These are phyloP conservation scores for Capreolus pygargus DNA, from an alignment of 2,113 vertebrate species.

Conservation along the genomic window DNA sequence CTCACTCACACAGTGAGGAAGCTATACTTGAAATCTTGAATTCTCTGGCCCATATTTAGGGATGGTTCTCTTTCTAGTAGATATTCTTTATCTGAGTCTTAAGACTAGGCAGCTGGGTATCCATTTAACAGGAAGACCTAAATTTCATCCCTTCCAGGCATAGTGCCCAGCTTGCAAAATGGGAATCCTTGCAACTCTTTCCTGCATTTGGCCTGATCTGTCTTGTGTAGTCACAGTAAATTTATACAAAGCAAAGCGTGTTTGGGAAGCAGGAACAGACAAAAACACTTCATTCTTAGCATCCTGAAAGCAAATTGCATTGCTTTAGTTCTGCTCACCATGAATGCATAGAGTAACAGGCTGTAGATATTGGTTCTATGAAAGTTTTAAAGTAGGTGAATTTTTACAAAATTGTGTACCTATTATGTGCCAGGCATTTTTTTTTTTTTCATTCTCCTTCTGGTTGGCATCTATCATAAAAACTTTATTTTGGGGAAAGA, in stretches of 20 bases:
- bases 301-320: neutral
- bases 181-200: neutral
- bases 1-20: neutral
- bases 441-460: neutral
- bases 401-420: neutral
- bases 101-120: neutral
- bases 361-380: neutral
- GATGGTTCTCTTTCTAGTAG: conserved; percentile 29
- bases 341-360: neutral
- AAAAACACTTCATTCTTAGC: neutral
- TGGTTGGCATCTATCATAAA: neutral
- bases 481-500: neutral
- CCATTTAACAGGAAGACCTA: neutral
- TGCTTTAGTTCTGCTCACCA: neutral
- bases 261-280: neutral
- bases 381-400: neutral
- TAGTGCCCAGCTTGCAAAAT: neutral
- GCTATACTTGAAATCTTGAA: conserved; percentile 35
- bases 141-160: neutral
- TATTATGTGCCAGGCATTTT: neutral
- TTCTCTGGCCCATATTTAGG: conserved; percentile 4
- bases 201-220: neutral
- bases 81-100: neutral
- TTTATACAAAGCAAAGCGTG: conserved; percentile 5
- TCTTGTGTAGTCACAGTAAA: neutral